phyloP scores from a whole-genome alignment of 2,113 vertebrate genomes.

The Hippocampus barbouri region DNA sequence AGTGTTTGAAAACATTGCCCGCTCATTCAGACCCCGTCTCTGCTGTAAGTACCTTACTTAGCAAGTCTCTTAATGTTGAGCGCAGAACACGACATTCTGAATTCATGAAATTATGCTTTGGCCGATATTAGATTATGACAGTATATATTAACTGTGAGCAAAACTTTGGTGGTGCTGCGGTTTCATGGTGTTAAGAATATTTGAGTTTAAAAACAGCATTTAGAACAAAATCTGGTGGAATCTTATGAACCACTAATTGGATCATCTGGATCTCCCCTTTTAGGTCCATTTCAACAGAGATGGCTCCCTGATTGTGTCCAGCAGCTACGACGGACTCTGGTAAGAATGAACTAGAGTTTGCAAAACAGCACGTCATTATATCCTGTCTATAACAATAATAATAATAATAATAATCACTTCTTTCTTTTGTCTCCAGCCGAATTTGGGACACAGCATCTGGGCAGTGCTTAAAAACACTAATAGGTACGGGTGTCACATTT shows the following conservation, averaged over 20 bases:
- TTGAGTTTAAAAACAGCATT: too few relatives aligned
- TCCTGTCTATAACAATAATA: too few relatives aligned
- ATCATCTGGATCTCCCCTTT: background rate
- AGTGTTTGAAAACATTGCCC: slow-evolving; percentile 96
- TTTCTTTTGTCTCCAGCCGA: slow-evolving; percentile 71
- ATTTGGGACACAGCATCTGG: slow-evolving; percentile 99
- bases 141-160: too few relatives aligned
- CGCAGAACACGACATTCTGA: background rate
- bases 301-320: slow-evolving; percentile 96
- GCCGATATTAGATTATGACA: too few relatives aligned
- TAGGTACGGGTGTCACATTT: slow-evolving; percentile 73
- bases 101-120: too few relatives aligned
- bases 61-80: background rate
- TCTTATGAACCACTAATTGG: background rate
- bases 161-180: too few relatives aligned
- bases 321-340: slow-evolving; percentile 98
- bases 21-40: slow-evolving; percentile 97
- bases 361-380: background rate
- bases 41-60: slow-evolving; percentile 75
- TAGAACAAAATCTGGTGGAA: background rate
- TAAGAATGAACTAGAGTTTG: slow-evolving; percentile 60
- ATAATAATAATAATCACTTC: background rate
- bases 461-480: slow-evolving; percentile 98
- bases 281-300: slow-evolving; percentile 99
- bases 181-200: too few relatives aligned